Percentiles rank a stretch among this genome's conserved stretches.
Conservation (phyloP, 2,797 vertebrate genomes). For the Periparus ater region DNA sequence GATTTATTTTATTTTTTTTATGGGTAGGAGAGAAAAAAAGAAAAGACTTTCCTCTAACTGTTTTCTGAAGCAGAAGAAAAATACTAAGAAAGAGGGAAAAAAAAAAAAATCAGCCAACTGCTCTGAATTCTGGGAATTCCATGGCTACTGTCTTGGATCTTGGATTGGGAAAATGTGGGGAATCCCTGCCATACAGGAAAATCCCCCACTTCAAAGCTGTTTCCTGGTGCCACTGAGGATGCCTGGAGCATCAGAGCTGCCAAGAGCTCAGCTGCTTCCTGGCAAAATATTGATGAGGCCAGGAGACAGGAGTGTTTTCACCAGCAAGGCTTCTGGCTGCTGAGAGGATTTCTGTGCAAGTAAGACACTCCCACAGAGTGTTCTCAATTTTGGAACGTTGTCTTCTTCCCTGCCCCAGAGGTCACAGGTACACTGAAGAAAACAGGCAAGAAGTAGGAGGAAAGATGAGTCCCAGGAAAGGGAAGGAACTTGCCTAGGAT, state of each 20-base stretch:
- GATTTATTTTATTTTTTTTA: neutral
- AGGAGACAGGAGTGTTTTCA: neutral
- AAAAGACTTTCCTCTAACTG: neutral
- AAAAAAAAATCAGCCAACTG: neutral
- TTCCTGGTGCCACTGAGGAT: slow-evolving; percentile 1
- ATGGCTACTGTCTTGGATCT: neutral
- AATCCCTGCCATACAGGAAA: slow-evolving; percentile 26
- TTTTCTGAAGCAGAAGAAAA: neutral
- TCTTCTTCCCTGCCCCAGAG: neutral
- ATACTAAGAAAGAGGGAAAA: neutral
- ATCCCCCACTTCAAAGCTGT: neutral
- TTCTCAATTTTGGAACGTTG: neutral
- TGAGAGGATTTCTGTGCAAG: neutral
- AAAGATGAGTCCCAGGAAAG: neutral
- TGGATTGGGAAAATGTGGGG: neutral
- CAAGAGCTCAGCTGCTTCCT: slow-evolving; percentile 37
- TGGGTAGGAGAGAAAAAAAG: neutral
- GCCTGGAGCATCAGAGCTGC: neutral
- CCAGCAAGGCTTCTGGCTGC: neutral
- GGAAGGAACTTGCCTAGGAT: neutral
- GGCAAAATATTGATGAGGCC: neutral
- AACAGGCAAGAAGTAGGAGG: neutral
- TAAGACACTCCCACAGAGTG: neutral
- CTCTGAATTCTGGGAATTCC: slow-evolving; percentile 7
- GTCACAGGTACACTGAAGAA: neutral